Conservation (phyloP, 2,797 vertebrate species). For the Ctenosaura bakeri region DNA sequence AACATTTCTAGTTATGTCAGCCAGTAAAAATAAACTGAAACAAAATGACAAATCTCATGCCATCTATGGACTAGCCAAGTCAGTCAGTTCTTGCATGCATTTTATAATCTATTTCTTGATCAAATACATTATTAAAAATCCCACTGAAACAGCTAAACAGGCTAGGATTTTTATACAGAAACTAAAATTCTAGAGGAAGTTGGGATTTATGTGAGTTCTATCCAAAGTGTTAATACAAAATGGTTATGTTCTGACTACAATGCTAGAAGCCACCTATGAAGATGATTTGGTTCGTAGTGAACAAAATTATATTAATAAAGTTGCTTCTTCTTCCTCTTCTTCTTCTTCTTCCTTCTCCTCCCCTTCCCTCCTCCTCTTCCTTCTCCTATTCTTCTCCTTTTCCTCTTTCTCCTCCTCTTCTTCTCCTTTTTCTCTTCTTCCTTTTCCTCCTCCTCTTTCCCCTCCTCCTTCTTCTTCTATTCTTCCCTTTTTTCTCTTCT, state of each 20-base stretch:
- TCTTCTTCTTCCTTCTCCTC: no score
- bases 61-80: not conserved
- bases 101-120: constrained; percentile 22
- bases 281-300: constrained; percentile 1
- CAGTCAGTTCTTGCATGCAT: not conserved
- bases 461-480: no score
- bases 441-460: no score
- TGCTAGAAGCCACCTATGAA: constrained; percentile 26
- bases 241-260: not conserved
- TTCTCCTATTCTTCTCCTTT: no score
- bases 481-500: no score
- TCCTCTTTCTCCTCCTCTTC: no score
- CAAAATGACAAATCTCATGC: constrained; percentile 10
- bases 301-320: not conserved
- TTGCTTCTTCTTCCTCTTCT: accelerated
- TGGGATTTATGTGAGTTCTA: not conserved
- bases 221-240: not conserved
- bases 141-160: not conserved
- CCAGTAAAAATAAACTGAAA: not conserved
- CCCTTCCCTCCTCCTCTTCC: no score
- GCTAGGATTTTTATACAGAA: constrained; percentile 24
- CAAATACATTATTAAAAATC: not conserved
- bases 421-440: no score
- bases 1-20: not conserved
- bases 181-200: constrained; percentile 10